phyloP scores from a whole-genome alignment of 2,888 invertebrate genomes.

The Melanostoma scalare region DNA sequence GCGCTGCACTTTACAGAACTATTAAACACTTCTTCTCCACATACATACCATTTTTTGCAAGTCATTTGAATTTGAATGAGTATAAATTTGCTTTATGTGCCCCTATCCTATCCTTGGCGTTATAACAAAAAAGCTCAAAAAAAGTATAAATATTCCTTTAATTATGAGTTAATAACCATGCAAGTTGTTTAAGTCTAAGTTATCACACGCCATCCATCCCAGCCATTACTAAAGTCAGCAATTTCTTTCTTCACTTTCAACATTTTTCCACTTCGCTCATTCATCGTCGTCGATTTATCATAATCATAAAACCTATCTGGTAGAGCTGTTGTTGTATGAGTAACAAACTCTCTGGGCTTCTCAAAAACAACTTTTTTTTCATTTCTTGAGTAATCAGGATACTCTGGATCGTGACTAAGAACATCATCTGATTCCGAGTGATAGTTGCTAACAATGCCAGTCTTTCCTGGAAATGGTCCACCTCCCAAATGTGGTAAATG shows the following conservation, averaged over 20 bases:
- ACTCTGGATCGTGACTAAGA: constrained; percentile 76
- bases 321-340: constrained; percentile 49
- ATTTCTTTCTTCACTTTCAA: constrained; percentile 37
- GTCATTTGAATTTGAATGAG: too few relatives aligned
- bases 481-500: constrained; percentile 27
- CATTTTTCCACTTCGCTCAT: constrained; percentile 75
- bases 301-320: constrained; percentile 80
- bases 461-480: constrained; percentile 77
- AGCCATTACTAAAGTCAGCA: constrained; percentile 31
- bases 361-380: constrained; percentile 79
- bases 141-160: too few relatives aligned
- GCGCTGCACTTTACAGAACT: too few relatives aligned
- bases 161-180: background rate
- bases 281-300: constrained; percentile 76
- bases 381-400: constrained; percentile 78
- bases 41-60: too few relatives aligned
- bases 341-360: constrained; percentile 75
- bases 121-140: too few relatives aligned
- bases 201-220: constrained; percentile 65
- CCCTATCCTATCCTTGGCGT: too few relatives aligned
- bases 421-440: constrained; percentile 74
- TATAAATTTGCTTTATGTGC: too few relatives aligned
- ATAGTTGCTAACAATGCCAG: constrained; percentile 75
- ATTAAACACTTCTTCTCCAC: too few relatives aligned
- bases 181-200: constrained; percentile 10